Percentiles rank a stretch among this genome's conserved stretches.
phyloP scores from a whole-genome alignment of 2,888 invertebrate species.

The Colostygia pectinataria region DNA sequence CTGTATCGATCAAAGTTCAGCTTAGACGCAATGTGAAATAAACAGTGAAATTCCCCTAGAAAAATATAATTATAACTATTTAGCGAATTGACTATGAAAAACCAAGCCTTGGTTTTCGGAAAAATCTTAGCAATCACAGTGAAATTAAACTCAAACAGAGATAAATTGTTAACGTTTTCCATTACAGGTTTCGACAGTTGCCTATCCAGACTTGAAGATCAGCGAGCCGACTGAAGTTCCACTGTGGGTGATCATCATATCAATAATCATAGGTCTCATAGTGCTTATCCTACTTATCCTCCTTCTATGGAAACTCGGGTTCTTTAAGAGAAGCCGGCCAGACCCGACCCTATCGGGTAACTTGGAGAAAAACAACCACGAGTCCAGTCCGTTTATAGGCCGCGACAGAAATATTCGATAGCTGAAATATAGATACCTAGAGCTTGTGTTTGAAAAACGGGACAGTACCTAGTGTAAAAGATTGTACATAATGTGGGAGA shows the following conservation, averaged over 20 bases:
- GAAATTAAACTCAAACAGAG: no score
- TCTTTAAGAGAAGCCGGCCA: conserved; percentile 93
- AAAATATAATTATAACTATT: no score
- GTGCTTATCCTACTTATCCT: conserved; percentile 91
- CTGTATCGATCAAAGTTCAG: no score
- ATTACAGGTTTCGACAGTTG: conserved; percentile 90
- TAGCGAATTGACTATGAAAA: no score
- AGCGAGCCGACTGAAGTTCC: conserved; percentile 89
- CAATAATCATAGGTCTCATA: conserved; percentile 92
- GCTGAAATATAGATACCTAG: conserved; percentile 43
- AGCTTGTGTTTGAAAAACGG: conserved; percentile 33
- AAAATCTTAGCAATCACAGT: no score
- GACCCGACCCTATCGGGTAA: conserved; percentile 92
- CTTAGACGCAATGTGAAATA: no score
- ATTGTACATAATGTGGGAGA: conserved; percentile 39
- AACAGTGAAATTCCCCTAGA: no score
- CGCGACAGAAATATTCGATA: conserved; percentile 76
- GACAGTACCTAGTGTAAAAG: conserved; percentile 33
- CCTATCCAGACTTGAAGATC: conserved; percentile 91
- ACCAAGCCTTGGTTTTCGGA: no score
- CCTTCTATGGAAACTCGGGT: conserved; percentile 93
- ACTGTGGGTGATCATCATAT: conserved; percentile 93
- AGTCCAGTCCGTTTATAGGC: conserved; percentile 85
- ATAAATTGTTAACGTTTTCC: not conserved
- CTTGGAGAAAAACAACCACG: conserved; percentile 87